phyloP scores from a whole-genome alignment of 2,113 vertebrate species.

The Thalassoma bifasciatum region DNA sequence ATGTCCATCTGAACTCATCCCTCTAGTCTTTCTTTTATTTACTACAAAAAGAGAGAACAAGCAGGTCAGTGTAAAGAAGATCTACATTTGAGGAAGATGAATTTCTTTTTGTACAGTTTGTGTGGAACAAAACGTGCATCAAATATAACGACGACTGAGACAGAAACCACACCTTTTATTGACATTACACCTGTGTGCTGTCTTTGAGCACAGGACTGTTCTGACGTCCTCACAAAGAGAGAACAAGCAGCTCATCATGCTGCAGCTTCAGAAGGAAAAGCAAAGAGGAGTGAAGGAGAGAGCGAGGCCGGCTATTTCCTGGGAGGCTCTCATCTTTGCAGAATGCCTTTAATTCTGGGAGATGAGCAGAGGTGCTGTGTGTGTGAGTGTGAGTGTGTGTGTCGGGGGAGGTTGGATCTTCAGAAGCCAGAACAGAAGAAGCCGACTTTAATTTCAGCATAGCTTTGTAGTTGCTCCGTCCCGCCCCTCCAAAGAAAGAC shows the following conservation, averaged over 20 bases:
- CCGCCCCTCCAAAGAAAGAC: conserved; percentile 16
- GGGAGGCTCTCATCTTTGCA: conserved; percentile 59
- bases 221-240: background rate
- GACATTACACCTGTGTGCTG: background rate
- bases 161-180: too few relatives aligned
- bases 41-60: conserved; percentile 79
- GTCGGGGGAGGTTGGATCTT: conserved; percentile 36
- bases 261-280: background rate
- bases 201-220: background rate
- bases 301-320: conserved; percentile 40
- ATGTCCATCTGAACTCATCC: conserved; percentile 75
- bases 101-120: background rate
- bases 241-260: background rate
- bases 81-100: background rate
- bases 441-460: conserved; percentile 71
- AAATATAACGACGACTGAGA: too few relatives aligned
- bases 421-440: conserved; percentile 55
- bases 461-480: conserved; percentile 72
- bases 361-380: conserved; percentile 32
- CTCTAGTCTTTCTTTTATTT: conserved; percentile 76
- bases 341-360: conserved; percentile 59
- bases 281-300: background rate
- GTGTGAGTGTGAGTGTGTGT: background rate
- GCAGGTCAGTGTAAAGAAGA: conserved; percentile 54
- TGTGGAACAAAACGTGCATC: too few relatives aligned